Evolutionary conservation across 2,113 vertebrate genomes (phyloP), one percentile per base, ranked within the genome.

Genomic region (Salvelinus namaycush): DNA sequence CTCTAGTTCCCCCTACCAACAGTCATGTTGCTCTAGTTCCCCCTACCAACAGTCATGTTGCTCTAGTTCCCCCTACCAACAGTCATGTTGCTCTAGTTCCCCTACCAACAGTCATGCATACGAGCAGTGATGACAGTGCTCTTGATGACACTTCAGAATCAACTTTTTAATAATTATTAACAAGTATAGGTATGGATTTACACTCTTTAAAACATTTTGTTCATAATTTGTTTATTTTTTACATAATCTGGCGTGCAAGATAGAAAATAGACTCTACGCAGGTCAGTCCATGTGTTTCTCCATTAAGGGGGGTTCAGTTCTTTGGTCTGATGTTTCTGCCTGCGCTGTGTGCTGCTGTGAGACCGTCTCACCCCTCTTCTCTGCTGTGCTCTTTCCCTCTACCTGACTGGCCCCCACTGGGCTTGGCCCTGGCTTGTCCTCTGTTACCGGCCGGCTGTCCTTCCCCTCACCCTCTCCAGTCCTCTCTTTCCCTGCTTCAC

Each of bases 191-290:
- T 90, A 85, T 83, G 78, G 86, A 89, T 92, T 90, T 90, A 89
- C 73, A 89, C 86, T 91, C 82, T 88, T 85, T 82, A 79, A 77
- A 83, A 72, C 57, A 79, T 81, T 86, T 86, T 88, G 70, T 78
- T 86, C 82, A 86, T 86, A 84, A 81, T 86, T 79, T 20, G 81
- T 87, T 81, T 83, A 79, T 87, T 70, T 91, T 93, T 83, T 91
- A 93, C 87, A 93, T 91, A 87, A 88, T 93, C 83, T 89, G 88
- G 86, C 90, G 92, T 93, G 93, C 92, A 94, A 91, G 88, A 85
- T 91, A 91, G 87, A 93, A 93, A 93, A 93, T 92, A 89, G 86
- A 89, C 81, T 88, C 76, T 82, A 76, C 71, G 78, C 83, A 80
- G 79, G 66, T 89, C 82, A 84, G 87, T 87, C 83, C 84, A 79